Conservation (phyloP, 2,113 vertebrate species). For the Nesoenas mayeri region DNA sequence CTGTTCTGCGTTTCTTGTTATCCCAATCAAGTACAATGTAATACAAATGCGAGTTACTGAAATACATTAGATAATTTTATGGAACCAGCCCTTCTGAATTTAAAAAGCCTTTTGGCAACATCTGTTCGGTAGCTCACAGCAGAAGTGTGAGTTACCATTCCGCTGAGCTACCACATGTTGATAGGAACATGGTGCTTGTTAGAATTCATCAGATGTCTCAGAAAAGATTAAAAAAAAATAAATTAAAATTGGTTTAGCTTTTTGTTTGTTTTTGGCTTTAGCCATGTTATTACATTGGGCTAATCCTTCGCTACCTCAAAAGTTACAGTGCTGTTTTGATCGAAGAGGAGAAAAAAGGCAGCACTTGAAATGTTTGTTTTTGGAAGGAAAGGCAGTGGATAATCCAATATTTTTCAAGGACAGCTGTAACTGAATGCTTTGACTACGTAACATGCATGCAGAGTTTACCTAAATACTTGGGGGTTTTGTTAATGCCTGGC, state of each 20-base stretch:
- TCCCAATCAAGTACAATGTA: not conserved
- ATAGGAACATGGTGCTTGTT: not conserved
- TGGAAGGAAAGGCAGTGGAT: not conserved
- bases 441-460: not conserved
- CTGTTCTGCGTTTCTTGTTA: not conserved
- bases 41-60: not conserved
- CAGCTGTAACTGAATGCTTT: not conserved
- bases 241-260: not conserved
- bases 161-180: slow-evolving; percentile 32
- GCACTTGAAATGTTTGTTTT: not conserved
- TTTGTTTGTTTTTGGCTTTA: slow-evolving; percentile 40
- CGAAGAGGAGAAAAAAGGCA: not conserved
- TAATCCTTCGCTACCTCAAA: slow-evolving; percentile 25
- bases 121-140: not conserved
- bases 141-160: not conserved
- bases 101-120: slow-evolving; percentile 26
- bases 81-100: not conserved
- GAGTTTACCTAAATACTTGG: not conserved
- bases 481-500: not conserved
- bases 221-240: not conserved
- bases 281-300: not conserved
- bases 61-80: not conserved
- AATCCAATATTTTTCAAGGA: slow-evolving; percentile 22
- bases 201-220: slow-evolving; percentile 18
- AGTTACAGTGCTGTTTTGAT: slow-evolving; percentile 21